Evolutionary conservation across 2,113 vertebrate genomes (phyloP).

Genomic region (Clarias batrachus): DNA sequence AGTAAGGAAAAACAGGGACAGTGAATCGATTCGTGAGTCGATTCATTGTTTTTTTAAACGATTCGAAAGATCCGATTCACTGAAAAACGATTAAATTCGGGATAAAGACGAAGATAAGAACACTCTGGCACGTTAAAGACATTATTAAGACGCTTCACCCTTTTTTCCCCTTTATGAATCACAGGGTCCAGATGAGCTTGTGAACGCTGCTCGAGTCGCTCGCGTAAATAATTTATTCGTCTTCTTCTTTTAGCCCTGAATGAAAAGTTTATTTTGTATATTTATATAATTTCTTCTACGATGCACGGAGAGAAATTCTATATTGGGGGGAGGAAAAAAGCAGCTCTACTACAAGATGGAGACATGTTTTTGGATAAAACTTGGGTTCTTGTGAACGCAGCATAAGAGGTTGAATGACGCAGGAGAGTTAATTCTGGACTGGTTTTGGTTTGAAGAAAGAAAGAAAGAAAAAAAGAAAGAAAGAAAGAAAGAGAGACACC

Average conservation of each 20-base stretch:
- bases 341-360: too few relatives aligned
- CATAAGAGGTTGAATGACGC: background rate
- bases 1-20: too few relatives aligned
- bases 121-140: background rate
- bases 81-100: too few relatives aligned
- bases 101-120: background rate
- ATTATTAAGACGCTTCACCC: background rate
- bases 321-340: too few relatives aligned
- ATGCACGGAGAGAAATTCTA: background rate
- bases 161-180: background rate
- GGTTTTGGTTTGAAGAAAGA: background rate
- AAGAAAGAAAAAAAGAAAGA: background rate
- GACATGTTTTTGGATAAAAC: background rate
- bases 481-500: background rate
- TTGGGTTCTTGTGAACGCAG: background rate
- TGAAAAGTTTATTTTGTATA: background rate
- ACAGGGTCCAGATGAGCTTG: background rate
- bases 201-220: background rate
- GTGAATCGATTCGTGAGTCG: background rate
- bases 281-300: too few relatives aligned
- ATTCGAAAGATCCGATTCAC: background rate
- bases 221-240: background rate
- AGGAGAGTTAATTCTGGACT: background rate
- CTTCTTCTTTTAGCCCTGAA: background rate
- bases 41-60: background rate